A percentile compares a stretch with the other conserved stretches of the same genome.
phyloP scores from a whole-genome alignment of 2,113 vertebrate species.

The Notiomystis cincta region DNA sequence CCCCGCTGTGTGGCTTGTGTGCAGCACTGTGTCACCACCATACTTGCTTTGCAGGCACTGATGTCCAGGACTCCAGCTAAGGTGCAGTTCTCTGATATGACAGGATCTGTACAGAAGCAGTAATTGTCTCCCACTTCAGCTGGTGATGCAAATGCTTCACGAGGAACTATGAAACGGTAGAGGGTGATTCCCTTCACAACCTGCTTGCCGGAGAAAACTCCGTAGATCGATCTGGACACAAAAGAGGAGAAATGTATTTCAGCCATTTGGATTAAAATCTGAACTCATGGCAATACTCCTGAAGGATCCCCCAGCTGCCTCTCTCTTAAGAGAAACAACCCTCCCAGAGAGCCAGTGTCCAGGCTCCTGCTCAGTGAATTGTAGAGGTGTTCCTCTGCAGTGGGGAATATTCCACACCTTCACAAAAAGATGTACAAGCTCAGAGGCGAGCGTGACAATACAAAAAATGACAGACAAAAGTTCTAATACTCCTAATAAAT shows the following conservation, averaged over 20 bases:
- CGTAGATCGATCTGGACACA: conserved; percentile 84
- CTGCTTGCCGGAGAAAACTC: conserved; percentile 58
- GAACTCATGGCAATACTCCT: not conserved
- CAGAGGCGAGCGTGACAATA: not conserved
- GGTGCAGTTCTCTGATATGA: conserved; percentile 79
- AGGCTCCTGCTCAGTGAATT: not conserved
- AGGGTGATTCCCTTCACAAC: conserved; percentile 85
- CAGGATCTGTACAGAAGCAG: conserved; percentile 79
- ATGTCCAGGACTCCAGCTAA: conserved; percentile 82
- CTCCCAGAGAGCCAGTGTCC: not conserved
- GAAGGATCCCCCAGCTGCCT: not conserved
- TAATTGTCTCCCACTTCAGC: conserved; percentile 76
- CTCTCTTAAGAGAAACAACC: not conserved
- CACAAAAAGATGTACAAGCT: not conserved
- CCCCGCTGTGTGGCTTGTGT: not conserved
- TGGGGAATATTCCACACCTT: not conserved
- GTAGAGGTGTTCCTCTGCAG: not conserved
- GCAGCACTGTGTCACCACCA: not conserved
- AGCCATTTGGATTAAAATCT: not conserved
- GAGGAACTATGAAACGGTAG: conserved; percentile 81
- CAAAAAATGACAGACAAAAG: not conserved
- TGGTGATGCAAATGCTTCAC: conserved; percentile 80
- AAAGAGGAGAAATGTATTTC: not conserved
- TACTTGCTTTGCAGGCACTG: conserved; percentile 78
- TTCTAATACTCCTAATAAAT: not conserved